A percentile compares a stretch with the other conserved stretches of the same genome.
These are phyloP conservation scores for Cebus imitator DNA, from an alignment of 2,113 vertebrate genomes.

Conservation along the genomic window DNA sequence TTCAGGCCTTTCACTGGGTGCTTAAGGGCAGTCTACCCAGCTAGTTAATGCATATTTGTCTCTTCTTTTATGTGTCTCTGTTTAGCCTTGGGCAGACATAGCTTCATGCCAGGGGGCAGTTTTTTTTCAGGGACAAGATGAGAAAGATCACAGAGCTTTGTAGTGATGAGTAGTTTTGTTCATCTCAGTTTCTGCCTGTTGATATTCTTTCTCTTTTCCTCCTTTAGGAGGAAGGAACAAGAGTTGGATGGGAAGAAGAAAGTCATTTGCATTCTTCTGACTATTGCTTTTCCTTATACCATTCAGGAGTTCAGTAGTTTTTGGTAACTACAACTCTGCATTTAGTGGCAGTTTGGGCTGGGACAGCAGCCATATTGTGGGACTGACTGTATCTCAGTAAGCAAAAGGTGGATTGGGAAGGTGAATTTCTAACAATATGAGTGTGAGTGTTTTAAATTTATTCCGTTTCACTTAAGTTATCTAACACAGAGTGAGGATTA, in stretches of 20 bases:
- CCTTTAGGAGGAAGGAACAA: conserved; percentile 57
- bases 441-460: not conserved
- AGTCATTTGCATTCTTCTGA: conserved; percentile 60
- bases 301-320: conserved; percentile 75
- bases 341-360: conserved; percentile 57
- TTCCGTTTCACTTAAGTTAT: not conserved
- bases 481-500: not conserved
- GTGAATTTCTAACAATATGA: conserved; percentile 17
- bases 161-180: conserved; percentile 58
- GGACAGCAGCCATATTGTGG: conserved; percentile 30
- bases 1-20: not conserved
- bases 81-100: not conserved
- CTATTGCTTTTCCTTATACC: conserved; percentile 77
- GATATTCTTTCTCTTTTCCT: conserved; percentile 69
- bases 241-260: conserved; percentile 57
- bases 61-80: not conserved
- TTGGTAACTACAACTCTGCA: conserved; percentile 69
- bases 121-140: conserved; percentile 36
- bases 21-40: not conserved
- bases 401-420: not conserved
- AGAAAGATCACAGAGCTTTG: conserved; percentile 44
- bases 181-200: conserved; percentile 54
- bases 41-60: not conserved
- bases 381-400: not conserved
- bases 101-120: not conserved